Base-by-base conservation (phyloP, 2,888 invertebrate genomes). In the Gymnocheta viridis region DNA sequence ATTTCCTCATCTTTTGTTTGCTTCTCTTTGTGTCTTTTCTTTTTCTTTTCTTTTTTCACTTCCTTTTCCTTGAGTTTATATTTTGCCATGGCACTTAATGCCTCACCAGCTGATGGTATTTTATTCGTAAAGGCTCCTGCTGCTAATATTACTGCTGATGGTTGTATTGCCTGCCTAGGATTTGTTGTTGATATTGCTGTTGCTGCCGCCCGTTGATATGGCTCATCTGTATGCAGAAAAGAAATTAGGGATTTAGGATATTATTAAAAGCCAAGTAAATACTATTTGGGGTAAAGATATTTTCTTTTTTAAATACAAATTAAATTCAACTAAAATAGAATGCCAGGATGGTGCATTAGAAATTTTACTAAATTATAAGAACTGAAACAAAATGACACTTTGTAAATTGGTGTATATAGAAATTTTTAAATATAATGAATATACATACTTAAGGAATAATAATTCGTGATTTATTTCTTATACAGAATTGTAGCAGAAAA, bases 151-250 rank as follows among this genome's bases (percentile, higher is more conserved):
- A 22, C 54, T 70, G 19, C 67, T 70, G 58, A 4, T 51, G 78
- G 62, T 4, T 2, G 47, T 58, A 49, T 64, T 47, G 69, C 19
- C 64, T 49, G 60, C 41, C 35, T 10, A 38, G 41, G 29, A 60
- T 27, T 35, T 56, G 35, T 6, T 67, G 58, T 29, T 47, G 19
- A 35, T 58, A 44, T 24, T 32, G 67, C 4, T 64, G 70, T 49
- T 82, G 80, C 41, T 69, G 69, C 17, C 54, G 14, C 49, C 22
- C 76, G 72, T 32, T 85, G 82, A 69, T 79, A 86, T 29, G 86
- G 86, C 82, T 87, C 87, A 86, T 87, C 88, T 88, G 76, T n/a
- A 76, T 73, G 32, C 49, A 67, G 70, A 67, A 56, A 56, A 56
- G n/a, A 73, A 70, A 74, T 12, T 17, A 19, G 2, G 47, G 54